A percentile compares a stretch with the other conserved stretches of the same genome.
Conservation (phyloP, 2,797 vertebrate species). For the Gallinago stenura region DNA sequence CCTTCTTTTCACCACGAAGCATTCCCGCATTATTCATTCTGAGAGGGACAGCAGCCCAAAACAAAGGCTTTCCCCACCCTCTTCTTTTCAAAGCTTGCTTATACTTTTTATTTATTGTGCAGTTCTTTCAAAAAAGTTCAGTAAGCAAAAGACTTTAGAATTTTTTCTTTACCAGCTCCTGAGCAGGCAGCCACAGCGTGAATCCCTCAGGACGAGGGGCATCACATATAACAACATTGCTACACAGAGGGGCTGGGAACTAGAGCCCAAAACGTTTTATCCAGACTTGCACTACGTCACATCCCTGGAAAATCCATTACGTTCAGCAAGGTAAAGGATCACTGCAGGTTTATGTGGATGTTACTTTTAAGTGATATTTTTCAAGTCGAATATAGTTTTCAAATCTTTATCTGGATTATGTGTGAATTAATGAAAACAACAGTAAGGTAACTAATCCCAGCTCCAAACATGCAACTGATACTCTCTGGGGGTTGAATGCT, state of each 20-base stretch:
- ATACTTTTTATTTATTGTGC: not conserved
- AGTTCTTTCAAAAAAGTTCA: not conserved
- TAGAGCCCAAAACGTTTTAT: not conserved
- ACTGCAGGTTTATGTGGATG: not conserved
- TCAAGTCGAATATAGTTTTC: not conserved
- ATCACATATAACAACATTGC: not conserved
- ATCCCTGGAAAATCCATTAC: not conserved
- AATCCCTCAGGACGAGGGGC: not conserved
- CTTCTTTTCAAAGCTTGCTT: not conserved
- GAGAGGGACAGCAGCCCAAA: not conserved
- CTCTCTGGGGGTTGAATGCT: not conserved
- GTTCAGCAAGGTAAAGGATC: not conserved
- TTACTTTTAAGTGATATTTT: slow-evolving; percentile 21
- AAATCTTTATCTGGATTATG: slow-evolving; percentile 7
- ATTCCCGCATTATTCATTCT: not conserved
- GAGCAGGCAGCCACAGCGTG: not conserved
- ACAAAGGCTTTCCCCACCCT: not conserved
- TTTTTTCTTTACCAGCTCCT: not conserved
- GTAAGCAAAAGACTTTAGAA: not conserved
- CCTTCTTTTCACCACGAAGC: not conserved
- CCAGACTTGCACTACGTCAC: not conserved
- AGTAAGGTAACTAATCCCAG: not conserved
- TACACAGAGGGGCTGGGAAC: not conserved
- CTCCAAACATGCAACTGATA: not conserved
- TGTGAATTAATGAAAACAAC: slow-evolving; percentile 13